Conservation (phyloP, 2,888 invertebrate species). For the Microchrysa polita region DNA sequence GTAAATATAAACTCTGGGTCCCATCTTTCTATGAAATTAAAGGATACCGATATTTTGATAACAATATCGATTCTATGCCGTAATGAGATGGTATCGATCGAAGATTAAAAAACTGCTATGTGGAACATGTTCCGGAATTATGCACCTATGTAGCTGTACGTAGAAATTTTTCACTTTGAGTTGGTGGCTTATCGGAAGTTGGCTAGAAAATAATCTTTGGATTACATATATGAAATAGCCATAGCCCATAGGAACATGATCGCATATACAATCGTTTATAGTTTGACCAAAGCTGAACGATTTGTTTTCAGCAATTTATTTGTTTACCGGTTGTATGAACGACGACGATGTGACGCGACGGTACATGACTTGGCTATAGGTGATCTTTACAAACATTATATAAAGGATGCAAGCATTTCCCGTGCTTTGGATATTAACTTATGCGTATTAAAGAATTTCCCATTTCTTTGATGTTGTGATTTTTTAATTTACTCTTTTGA, state of each 20-base stretch:
- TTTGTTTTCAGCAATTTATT: conserved; percentile 30
- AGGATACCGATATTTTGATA: too few species aligned
- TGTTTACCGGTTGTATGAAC: conserved; percentile 34
- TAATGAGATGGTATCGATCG: too few species aligned
- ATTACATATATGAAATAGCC: conserved; percentile 27
- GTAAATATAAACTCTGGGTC: too few species aligned
- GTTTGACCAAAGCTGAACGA: conserved; percentile 4
- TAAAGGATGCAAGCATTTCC: conserved; percentile 33
- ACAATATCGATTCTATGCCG: too few species aligned
- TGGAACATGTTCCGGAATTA: too few species aligned
- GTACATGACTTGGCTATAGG: conserved; percentile 28
- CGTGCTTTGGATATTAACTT: conserved; percentile 37
- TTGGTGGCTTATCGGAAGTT: conserved; percentile 27
- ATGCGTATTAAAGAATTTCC: conserved; percentile 38
- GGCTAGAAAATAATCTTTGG: conserved; percentile 9
- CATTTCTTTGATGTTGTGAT: conserved; percentile 23
- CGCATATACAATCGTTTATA: conserved; percentile 1
- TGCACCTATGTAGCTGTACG: too few species aligned
- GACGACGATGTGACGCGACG: not conserved
- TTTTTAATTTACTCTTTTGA: conserved; percentile 15
- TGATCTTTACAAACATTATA: conserved; percentile 11
- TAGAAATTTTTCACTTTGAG: not conserved
- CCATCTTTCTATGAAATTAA: too few species aligned
- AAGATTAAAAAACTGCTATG: too few species aligned
- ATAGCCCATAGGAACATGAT: not conserved